Percentiles rank a stretch among this genome's conserved stretches.
phyloP scores from a whole-genome alignment of 2,888 invertebrate species.

The Heteropelma amictum region DNA sequence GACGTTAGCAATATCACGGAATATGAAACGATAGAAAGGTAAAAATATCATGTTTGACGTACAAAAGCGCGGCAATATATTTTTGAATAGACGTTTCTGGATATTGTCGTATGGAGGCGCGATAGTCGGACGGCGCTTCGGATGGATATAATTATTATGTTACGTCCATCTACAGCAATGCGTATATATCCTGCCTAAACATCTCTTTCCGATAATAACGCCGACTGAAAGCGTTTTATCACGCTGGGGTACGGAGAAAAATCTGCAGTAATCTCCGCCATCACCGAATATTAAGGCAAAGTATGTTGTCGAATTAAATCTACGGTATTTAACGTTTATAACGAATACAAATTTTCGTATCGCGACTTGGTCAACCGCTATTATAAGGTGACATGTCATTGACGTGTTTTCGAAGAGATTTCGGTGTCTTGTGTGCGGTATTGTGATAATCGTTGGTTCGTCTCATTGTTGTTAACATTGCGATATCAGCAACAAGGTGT shows the following conservation, averaged over 20 bases:
- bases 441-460: no score
- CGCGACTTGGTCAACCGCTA: neutral
- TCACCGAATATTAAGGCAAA: constrained; percentile 56
- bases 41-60: no score
- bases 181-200: constrained; percentile 31
- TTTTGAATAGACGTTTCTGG: no score
- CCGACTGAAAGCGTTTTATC: constrained; percentile 51
- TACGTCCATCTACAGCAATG: no score
- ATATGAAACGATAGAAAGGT: no score
- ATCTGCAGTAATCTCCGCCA: constrained; percentile 63
- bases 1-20: no score
- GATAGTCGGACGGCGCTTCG: no score
- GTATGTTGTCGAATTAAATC: constrained; percentile 53
- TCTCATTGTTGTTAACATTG: no score
- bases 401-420: constrained; percentile 25
- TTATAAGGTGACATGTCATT: constrained; percentile 36
- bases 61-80: no score
- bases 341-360: constrained; percentile 32
- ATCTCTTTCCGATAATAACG: constrained; percentile 57
- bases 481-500: neutral
- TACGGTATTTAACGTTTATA: constrained; percentile 19
- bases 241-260: constrained; percentile 52
- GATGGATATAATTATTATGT: no score
- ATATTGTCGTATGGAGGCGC: no score
- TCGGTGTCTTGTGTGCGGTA: constrained; percentile 26